These are phyloP conservation scores for Chrysochloris asiatica DNA, from an alignment of 2,113 vertebrate genomes.

Conservation along the genomic window DNA sequence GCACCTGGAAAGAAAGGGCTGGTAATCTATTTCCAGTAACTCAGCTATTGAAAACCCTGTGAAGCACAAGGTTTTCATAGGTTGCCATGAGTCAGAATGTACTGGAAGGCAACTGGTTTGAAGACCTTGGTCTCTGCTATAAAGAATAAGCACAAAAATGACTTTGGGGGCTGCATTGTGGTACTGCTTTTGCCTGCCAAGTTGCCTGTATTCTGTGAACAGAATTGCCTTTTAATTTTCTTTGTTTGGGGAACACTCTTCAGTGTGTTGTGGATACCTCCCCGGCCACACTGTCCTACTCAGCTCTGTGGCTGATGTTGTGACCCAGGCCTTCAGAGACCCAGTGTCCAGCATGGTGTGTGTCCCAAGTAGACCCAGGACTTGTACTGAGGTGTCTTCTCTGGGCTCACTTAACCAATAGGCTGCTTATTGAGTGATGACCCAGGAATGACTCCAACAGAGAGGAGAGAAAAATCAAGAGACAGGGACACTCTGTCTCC, in stretches of 20 bases:
- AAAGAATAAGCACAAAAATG: constrained; percentile 22
- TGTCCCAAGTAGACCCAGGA: background rate
- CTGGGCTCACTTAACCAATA: background rate
- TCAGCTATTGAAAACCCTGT: background rate
- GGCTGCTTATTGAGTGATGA: background rate
- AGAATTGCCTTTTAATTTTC: background rate
- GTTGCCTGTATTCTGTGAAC: background rate
- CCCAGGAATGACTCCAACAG: background rate
- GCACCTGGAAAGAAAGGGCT: background rate
- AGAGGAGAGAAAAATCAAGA: background rate
- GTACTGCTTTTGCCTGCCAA: background rate
- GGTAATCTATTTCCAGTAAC: background rate
- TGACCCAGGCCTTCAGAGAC: too few species aligned
- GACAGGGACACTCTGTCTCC: background rate
- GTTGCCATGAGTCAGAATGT: background rate
- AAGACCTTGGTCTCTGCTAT: background rate
- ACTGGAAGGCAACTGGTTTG: background rate
- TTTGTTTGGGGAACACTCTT: background rate
- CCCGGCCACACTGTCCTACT: background rate
- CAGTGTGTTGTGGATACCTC: background rate
- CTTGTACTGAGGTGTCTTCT: background rate
- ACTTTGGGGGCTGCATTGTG: background rate
- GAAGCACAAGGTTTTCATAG: too few species aligned
- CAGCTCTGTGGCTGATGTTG: too few species aligned
- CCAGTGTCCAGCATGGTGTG: background rate